These are phyloP conservation scores for Bucorvus abyssinicus DNA, from an alignment of 2,797 vertebrate species.

Conservation along the genomic window DNA sequence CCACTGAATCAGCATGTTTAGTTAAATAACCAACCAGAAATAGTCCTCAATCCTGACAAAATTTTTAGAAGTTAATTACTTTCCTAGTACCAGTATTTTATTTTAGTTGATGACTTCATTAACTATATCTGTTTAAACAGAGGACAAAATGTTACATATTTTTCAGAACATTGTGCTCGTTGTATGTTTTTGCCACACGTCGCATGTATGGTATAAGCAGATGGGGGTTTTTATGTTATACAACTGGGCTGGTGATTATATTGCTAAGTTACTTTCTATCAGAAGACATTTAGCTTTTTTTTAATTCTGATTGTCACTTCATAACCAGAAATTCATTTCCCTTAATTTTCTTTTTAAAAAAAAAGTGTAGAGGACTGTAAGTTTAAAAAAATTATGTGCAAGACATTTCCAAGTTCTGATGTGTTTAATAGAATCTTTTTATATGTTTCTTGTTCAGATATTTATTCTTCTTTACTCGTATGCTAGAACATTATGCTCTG, in stretches of 20 bases:
- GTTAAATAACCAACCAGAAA: constrained; percentile 37
- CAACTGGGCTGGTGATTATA: not conserved
- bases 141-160: not conserved
- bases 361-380: not conserved
- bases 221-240: not conserved
- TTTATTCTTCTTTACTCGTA: not conserved
- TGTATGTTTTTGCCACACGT: not conserved
- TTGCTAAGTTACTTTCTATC: not conserved
- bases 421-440: not conserved
- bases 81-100: not conserved
- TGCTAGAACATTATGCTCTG: not conserved
- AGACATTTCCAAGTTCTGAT: not conserved
- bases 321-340: not conserved
- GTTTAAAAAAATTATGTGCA: not conserved
- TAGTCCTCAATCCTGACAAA: not conserved
- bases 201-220: not conserved
- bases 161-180: not conserved
- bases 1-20: not conserved
- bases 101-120: not conserved
- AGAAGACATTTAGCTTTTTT: not conserved
- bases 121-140: not conserved
- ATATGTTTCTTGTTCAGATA: not conserved
- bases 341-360: not conserved
- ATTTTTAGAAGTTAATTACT: not conserved
- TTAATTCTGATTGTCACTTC: not conserved